phyloP scores from a whole-genome alignment of 2,797 vertebrate genomes.

The Vireo griseus region DNA sequence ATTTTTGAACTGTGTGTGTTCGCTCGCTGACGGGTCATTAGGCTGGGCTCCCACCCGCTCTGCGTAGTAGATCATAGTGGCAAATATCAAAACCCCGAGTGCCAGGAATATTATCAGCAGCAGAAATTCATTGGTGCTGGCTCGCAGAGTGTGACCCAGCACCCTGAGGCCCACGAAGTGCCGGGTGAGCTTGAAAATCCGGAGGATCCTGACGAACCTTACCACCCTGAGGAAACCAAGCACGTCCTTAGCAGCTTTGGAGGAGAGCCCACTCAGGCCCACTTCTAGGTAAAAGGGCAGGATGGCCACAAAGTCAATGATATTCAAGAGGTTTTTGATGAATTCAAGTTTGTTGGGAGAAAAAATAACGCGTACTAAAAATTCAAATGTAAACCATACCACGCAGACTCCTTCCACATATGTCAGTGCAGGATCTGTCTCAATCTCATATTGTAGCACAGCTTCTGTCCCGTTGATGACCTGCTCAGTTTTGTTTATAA shows the following conservation, averaged over 20 bases:
- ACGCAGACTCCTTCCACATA: slow-evolving; percentile 97
- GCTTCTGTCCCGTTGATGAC: slow-evolving; percentile 80
- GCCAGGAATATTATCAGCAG: slow-evolving; percentile 98
- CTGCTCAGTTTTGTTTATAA: slow-evolving; percentile 93
- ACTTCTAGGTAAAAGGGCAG: slow-evolving; percentile 97
- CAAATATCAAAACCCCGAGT: slow-evolving; percentile 95
- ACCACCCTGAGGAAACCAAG: slow-evolving; percentile 97
- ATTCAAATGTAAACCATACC: slow-evolving; percentile 98
- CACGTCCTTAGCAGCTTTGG: slow-evolving; percentile 96
- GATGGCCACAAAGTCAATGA: slow-evolving; percentile 98
- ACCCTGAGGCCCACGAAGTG: slow-evolving; percentile 95
- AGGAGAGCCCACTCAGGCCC: slow-evolving; percentile 92
- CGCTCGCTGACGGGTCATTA: slow-evolving; percentile 89
- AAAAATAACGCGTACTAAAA: slow-evolving; percentile 93
- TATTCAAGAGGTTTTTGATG: slow-evolving; percentile 93
- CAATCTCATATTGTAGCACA: slow-evolving; percentile 88
- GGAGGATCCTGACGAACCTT: slow-evolving; percentile 94
- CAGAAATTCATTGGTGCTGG: slow-evolving; percentile 96
- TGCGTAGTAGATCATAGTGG: slow-evolving; percentile 98
- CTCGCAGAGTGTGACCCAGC: slow-evolving; percentile 92
- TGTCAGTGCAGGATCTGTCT: slow-evolving; percentile 93
- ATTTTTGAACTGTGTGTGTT: slow-evolving; percentile 97
- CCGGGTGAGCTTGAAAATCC: slow-evolving; percentile 97
- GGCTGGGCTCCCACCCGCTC: slow-evolving; percentile 93
- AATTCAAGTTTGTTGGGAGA: slow-evolving; percentile 98